These are phyloP conservation scores for Drosophila miranda DNA, from an alignment of 1,140 invertebrate genomes.

Conservation along the genomic window DNA sequence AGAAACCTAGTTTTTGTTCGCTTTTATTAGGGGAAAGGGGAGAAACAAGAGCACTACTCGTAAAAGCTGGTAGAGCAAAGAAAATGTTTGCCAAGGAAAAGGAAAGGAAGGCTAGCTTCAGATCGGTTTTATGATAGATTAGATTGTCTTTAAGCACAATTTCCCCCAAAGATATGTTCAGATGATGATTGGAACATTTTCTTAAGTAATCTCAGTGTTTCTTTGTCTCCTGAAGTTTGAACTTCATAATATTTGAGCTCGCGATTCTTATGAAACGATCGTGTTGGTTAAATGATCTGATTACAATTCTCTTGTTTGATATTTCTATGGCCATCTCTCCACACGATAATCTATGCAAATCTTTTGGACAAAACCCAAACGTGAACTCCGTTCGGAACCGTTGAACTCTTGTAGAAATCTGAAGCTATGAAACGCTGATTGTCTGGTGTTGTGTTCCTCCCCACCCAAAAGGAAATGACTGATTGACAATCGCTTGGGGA, in stretches of 20 bases:
- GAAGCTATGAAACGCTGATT: too few relatives aligned
- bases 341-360: constrained; percentile 27
- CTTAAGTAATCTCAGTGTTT: not conserved
- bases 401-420: constrained; percentile 33
- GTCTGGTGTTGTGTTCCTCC: too few relatives aligned
- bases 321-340: constrained; percentile 4
- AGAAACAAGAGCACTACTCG: too few relatives aligned
- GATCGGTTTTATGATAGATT: too few relatives aligned
- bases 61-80: too few relatives aligned
- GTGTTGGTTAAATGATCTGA: not conserved
- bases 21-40: not conserved
- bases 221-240: not conserved
- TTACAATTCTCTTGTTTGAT: not conserved
- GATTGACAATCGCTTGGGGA: constrained; percentile 14
- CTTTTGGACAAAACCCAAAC: not conserved
- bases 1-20: constrained; percentile 27
- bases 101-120: not conserved
- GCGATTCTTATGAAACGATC: constrained; percentile 20
- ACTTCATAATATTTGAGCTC: constrained; percentile 3
- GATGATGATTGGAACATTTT: too few relatives aligned
- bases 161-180: too few relatives aligned
- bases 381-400: constrained; percentile 13
- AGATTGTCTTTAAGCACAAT: too few relatives aligned
- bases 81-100: not conserved
- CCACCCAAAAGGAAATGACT: constrained; percentile 26